These are phyloP conservation scores for Candoia aspera DNA, from an alignment of 2,113 vertebrate genomes.

Conservation along the genomic window DNA sequence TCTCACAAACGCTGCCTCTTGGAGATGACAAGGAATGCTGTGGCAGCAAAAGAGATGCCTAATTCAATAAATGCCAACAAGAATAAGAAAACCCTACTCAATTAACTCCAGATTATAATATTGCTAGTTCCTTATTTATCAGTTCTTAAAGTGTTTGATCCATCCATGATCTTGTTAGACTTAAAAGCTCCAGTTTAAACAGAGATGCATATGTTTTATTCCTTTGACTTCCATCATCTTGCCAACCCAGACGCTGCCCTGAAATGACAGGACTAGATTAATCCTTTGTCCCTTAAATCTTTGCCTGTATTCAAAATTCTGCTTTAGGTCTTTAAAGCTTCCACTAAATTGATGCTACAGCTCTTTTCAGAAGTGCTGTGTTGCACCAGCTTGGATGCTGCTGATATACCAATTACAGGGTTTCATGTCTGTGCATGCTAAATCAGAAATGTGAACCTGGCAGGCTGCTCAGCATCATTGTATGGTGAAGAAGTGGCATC, in stretches of 20 bases:
- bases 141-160: slow-evolving; percentile 10
- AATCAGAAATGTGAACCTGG: not conserved
- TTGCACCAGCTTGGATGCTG: slow-evolving; percentile 1
- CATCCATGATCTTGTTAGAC: not conserved
- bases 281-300: not conserved
- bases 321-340: slow-evolving; percentile 4
- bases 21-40: not conserved
- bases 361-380: not conserved
- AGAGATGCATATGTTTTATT: not conserved
- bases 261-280: slow-evolving; percentile 21
- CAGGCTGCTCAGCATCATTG: not conserved
- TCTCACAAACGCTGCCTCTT: not conserved
- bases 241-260: not conserved
- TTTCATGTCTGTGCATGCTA: not conserved
- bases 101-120: not conserved
- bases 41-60: not conserved
- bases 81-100: not conserved
- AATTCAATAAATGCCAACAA: too few relatives aligned
- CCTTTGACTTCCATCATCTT: not conserved
- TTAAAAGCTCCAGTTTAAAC: not conserved
- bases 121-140: not conserved
- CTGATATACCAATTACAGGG: not conserved
- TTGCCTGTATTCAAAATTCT: not conserved
- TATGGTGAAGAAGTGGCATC: not conserved
- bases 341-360: not conserved